Evolutionary conservation across 2,888 invertebrate species (phyloP), one percentile per base, ranked within the genome.

Genomic region (Drosophila parthenogenetica): DNA sequence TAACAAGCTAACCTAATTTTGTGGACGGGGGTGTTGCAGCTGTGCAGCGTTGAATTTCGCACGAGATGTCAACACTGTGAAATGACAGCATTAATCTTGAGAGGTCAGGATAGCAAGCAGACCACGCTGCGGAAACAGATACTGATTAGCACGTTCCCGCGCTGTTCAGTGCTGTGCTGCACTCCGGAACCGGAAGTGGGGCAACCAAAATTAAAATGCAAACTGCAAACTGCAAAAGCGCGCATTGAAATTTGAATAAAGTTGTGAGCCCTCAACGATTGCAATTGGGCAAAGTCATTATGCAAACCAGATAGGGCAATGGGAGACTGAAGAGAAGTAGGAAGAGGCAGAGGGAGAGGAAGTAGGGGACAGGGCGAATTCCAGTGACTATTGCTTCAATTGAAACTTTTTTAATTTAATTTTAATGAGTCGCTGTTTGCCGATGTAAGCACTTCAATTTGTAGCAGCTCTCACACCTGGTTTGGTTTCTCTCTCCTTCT

Each of bases 371-470:
- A 8, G 11, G 11, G 35, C 1, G 35, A 4, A 14, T 8, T 35
- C 35, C 13, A 13, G 48, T 22, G 42, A 67, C 62, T 48, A 57
- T 64, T 73, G 66, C 77, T 54, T 35, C 65, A 66, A 81, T 76
- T 68, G 45, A 49, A 66, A 74, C 49, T 70, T 67, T 62, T 68
- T 65, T 76, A 85, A 82, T 85, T 77, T 71, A 64, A 69, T 85
- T 79, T 77, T 77, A 83, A 80, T 83, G 75, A 70, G 64, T 81
- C 69, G 69, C 73, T 73, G 60, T 66, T 73, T 63, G 60, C 49
- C 77, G 73, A 73, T 76, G 73, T 68, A 72, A 75, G 74, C 71
- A 73, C 73, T 70, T 62, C 60, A 64, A 73, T 70, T 73, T 69
- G 64, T 42, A 46, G 61, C 51, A 22, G 50, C 35, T 35, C 17